Percentiles rank a stretch among this genome's conserved stretches.
Conservation (phyloP, 2,888 invertebrate species). For the Hirtodrosophila histrioides region DNA sequence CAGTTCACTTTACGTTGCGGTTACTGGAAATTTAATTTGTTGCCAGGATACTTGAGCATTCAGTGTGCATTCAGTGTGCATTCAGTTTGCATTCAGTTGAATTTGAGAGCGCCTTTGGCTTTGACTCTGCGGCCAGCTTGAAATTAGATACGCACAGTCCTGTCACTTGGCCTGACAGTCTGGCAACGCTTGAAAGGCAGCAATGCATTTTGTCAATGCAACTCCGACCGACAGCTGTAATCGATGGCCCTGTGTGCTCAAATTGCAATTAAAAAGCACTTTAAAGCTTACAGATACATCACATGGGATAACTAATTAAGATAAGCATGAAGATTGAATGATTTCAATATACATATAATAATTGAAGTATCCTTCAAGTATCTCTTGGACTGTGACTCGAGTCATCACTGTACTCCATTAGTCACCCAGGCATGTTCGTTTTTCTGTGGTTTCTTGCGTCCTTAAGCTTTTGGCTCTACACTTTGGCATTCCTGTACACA, state of each 20-base stretch:
- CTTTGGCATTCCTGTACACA: constrained; percentile 2
- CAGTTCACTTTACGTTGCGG: constrained; percentile 59
- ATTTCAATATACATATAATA: neutral
- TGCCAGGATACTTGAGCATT: constrained; percentile 35
- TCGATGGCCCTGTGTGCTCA: too few species aligned
- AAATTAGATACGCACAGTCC: constrained; percentile 32
- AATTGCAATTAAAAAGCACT: too few species aligned
- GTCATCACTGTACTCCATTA: constrained; percentile 34
- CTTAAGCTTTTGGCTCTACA: neutral
- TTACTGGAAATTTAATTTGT: constrained; percentile 58
- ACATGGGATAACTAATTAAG: too few species aligned
- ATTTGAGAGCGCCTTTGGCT: constrained; percentile 10
- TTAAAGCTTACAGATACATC: too few species aligned
- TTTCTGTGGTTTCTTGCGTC: constrained; percentile 18
- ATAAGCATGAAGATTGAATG: too few species aligned
- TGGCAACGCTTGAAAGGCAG: too few species aligned
- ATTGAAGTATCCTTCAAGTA: constrained; percentile 12
- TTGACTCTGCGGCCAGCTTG: constrained; percentile 19
- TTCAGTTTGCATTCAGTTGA: constrained; percentile 5
- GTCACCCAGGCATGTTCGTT: constrained; percentile 23
- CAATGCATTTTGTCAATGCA: too few species aligned
- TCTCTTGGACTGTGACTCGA: neutral
- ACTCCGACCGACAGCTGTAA: too few species aligned
- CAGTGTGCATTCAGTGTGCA: constrained; percentile 11
- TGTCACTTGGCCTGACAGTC: neutral